A percentile compares a stretch with the other conserved stretches of the same genome.
phyloP scores from a whole-genome alignment of 1,140 invertebrate genomes.

The Drosophila ogumai region DNA sequence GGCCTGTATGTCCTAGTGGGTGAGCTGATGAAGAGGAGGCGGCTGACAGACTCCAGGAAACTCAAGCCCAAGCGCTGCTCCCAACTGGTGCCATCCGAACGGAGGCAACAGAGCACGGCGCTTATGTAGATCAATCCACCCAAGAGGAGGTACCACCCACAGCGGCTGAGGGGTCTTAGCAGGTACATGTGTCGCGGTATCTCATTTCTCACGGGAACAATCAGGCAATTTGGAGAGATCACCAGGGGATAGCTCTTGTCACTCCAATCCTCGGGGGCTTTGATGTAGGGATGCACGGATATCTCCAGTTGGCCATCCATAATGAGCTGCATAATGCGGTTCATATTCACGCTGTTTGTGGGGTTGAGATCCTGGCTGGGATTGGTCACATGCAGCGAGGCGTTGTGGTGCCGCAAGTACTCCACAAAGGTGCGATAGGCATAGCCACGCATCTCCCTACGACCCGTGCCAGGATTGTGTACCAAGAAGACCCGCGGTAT shows the following conservation, averaged over 20 bases:
- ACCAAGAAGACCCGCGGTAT: conserved; percentile 67
- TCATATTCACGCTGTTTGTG: conserved; percentile 64
- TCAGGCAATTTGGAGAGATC: conserved; percentile 62
- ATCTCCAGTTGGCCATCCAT: conserved; percentile 54
- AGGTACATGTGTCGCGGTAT: conserved; percentile 73
- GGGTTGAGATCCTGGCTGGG: conserved; percentile 11
- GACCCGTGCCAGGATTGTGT: conserved; percentile 26
- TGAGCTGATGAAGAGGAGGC: conserved; percentile 49
- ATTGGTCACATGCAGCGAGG: conserved; percentile 57
- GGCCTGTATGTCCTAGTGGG: conserved; percentile 36
- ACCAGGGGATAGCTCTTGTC: conserved; percentile 70
- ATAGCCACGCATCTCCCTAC: conserved; percentile 51
- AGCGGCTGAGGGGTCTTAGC: conserved; percentile 52
- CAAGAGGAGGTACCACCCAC: conserved; percentile 49
- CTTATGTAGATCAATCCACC: conserved; percentile 51
- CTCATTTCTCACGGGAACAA: conserved; percentile 69
- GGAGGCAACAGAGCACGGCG: conserved; percentile 34
- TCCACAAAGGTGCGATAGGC: conserved; percentile 67
- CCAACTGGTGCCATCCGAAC: conserved; percentile 7
- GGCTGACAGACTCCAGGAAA: conserved; percentile 52
- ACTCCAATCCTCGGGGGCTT: conserved; percentile 39
- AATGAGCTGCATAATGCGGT: conserved; percentile 48
- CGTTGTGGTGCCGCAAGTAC: conserved; percentile 68
- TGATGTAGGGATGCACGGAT: conserved; percentile 66
- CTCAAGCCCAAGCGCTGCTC: neutral